phyloP scores from a whole-genome alignment of 2,888 invertebrate species.

The Autographa gamma region DNA sequence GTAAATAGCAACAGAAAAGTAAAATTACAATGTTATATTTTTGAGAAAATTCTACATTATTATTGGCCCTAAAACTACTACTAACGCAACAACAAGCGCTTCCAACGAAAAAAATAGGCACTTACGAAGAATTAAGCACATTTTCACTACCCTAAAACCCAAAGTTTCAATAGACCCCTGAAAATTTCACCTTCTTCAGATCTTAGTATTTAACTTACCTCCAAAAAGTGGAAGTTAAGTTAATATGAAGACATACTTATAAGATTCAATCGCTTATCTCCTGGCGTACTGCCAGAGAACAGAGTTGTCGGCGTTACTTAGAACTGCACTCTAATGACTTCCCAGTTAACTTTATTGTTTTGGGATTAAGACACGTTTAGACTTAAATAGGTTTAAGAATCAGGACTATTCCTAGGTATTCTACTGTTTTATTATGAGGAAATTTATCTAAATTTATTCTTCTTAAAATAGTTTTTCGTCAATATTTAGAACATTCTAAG shows the following conservation, averaged over 20 bases:
- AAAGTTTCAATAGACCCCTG: not conserved
- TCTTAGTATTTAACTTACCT: not conserved
- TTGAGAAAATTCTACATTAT: too few species aligned
- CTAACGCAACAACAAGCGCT: too few species aligned
- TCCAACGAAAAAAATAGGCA: too few species aligned
- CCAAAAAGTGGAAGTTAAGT: constrained; percentile 11
- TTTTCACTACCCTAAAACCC: not conserved
- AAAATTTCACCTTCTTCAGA: not conserved
- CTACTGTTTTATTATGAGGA: too few species aligned
- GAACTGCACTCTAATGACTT: constrained; percentile 14
- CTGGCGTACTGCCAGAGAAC: constrained; percentile 35
- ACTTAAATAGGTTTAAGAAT: not conserved
- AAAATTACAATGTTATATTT: too few species aligned
- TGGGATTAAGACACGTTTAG: not conserved
- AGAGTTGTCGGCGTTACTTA: constrained; percentile 24
- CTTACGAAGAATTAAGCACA: too few species aligned
- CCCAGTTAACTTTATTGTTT: not conserved
- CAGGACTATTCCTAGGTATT: too few species aligned
- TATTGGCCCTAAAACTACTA: too few species aligned
- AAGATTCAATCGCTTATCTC: constrained; percentile 41
- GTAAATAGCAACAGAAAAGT: too few species aligned
- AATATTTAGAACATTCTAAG: too few species aligned
- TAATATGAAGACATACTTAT: constrained; percentile 25
- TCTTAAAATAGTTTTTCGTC: too few species aligned
- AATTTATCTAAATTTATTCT: not conserved